A percentile compares a stretch with the other conserved stretches of the same genome.
Conservation (phyloP, 2,113 vertebrate genomes). For the Spea bombifrons region DNA sequence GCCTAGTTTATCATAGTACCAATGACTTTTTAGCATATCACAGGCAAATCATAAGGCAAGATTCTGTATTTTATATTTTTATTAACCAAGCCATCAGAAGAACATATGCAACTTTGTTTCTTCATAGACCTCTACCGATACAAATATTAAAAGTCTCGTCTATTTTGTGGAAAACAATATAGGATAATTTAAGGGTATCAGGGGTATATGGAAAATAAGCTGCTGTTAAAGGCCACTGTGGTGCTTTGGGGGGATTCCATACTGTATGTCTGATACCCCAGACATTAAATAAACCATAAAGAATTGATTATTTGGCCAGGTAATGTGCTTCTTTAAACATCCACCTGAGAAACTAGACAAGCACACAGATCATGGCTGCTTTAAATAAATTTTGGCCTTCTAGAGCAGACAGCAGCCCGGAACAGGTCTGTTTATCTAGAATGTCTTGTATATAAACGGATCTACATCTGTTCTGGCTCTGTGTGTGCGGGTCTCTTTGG, state of each 20-base stretch:
- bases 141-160: no score
- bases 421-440: constrained; percentile 43
- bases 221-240: background rate
- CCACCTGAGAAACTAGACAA: background rate
- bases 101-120: no score
- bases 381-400: constrained; percentile 40
- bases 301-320: background rate
- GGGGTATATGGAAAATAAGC: background rate
- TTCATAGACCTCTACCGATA: no score
- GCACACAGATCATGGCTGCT: constrained; percentile 18
- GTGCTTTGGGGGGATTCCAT: background rate
- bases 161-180: background rate
- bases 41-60: no score
- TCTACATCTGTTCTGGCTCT: constrained; percentile 45
- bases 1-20: no score
- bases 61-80: no score
- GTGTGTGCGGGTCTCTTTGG: constrained; percentile 34
- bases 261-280: constrained; percentile 20
- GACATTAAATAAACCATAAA: background rate
- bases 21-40: no score
- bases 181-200: background rate
- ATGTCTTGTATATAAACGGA: constrained; percentile 40
- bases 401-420: constrained; percentile 31
- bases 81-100: no score
- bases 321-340: background rate